Evolutionary conservation across 2,113 vertebrate species (phyloP).

Genomic region (Puffinus mauretanicus): DNA sequence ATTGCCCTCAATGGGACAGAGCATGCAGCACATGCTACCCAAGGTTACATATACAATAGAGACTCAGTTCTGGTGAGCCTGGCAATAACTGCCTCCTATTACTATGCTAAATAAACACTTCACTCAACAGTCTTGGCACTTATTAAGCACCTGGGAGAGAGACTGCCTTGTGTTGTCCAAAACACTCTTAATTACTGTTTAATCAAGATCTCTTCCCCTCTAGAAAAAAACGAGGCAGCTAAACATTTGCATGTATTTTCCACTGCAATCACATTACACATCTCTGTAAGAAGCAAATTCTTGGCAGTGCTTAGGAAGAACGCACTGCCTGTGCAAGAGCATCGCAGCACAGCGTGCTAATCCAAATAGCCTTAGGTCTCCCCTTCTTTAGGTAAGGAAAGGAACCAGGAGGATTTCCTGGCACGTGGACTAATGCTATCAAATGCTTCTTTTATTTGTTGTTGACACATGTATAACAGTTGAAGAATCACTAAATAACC

Average conservation of each 20-base stretch:
- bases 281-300: conserved; percentile 35
- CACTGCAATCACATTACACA: not conserved
- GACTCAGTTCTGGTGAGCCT: not conserved
- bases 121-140: conserved; percentile 53
- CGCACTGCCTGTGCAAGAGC: conserved; percentile 38
- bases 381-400: conserved; percentile 39
- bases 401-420: conserved; percentile 58
- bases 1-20: not conserved
- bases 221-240: not conserved
- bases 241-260: conserved; percentile 35
- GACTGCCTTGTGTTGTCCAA: conserved; percentile 47
- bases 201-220: conserved; percentile 62
- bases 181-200: conserved; percentile 66
- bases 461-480: conserved; percentile 56
- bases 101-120: conserved; percentile 57
- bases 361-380: conserved; percentile 64
- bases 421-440: conserved; percentile 47
- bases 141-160: conserved; percentile 67
- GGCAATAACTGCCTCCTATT: not conserved
- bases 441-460: conserved; percentile 59
- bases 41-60: fast-evolving
- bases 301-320: conserved; percentile 46
- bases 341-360: conserved; percentile 24
- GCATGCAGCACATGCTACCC: not conserved
- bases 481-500: conserved; percentile 53